Conservation (phyloP, 2,888 invertebrate genomes). For the Idaea dimidiata region DNA sequence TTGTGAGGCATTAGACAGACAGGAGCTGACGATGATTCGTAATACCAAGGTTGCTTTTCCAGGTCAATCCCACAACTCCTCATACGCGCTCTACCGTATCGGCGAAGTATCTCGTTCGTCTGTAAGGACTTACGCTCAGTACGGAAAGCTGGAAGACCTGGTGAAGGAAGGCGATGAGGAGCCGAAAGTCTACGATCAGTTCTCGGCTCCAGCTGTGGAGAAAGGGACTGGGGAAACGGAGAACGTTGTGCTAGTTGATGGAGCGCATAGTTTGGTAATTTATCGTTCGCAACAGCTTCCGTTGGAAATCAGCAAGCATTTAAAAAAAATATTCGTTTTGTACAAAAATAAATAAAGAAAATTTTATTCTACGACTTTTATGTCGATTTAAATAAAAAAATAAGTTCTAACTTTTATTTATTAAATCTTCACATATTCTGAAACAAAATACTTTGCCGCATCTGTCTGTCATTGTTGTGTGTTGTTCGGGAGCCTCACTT, state of each 20-base stretch:
- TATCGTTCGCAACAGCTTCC: neutral
- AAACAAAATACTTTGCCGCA: too few species aligned
- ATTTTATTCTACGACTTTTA: too few species aligned
- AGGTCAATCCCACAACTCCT: constrained; percentile 93
- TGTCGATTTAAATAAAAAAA: too few species aligned
- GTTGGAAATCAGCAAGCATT: neutral
- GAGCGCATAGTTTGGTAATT: constrained; percentile 88
- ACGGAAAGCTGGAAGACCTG: constrained; percentile 88
- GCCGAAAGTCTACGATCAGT: constrained; percentile 88
- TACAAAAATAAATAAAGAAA: too few species aligned
- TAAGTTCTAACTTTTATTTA: too few species aligned
- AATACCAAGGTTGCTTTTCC: constrained; percentile 27
- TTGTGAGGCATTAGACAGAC: too few species aligned
- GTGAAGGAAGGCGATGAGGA: constrained; percentile 85
- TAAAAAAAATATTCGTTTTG: too few species aligned
- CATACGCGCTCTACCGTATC: constrained; percentile 88
- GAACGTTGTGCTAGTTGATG: constrained; percentile 93
- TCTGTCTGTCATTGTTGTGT: too few species aligned
- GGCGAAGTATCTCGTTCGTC: constrained; percentile 87
- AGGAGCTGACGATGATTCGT: too few species aligned
- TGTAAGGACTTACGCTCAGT: constrained; percentile 91
- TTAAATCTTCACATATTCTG: too few species aligned
- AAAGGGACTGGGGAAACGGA: constrained; percentile 87
- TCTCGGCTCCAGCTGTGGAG: constrained; percentile 87
- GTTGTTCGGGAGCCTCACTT: too few species aligned